A percentile compares a stretch with the other conserved stretches of the same genome.
Evolutionary conservation across 2,797 vertebrate species (phyloP).

Genomic region (Erethizon dorsatum): DNA sequence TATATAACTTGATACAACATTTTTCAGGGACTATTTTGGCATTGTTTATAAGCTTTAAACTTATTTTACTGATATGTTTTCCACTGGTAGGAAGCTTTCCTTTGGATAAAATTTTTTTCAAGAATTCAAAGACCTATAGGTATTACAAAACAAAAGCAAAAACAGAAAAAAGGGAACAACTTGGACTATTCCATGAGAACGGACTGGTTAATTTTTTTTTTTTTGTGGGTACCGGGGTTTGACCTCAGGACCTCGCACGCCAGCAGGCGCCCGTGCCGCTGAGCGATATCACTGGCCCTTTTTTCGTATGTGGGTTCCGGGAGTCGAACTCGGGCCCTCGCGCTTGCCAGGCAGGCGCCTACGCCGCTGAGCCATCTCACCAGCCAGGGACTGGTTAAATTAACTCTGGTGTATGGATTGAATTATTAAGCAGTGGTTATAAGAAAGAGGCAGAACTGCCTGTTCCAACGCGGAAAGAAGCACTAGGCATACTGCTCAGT

Average conservation of each 20-base stretch:
- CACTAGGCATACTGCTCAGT: rapidly evolving
- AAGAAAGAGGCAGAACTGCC: not conserved
- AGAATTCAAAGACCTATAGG: not conserved
- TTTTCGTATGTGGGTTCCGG: no score
- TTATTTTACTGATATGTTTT: not conserved
- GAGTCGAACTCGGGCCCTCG: no score
- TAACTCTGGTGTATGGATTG: not conserved
- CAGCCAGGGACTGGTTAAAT: not conserved
- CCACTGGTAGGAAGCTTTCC: not conserved
- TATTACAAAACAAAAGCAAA: not conserved
- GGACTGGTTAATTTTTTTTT: no score
- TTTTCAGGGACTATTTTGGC: not conserved
- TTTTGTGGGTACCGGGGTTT: no score
- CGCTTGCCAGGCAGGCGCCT: no score
- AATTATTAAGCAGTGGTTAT: not conserved
- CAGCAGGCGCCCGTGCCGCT: no score
- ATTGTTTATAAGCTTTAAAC: not conserved
- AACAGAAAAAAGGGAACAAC: not conserved
- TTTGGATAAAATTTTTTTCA: not conserved
- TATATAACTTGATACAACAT: not conserved
- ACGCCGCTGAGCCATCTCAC: no score
- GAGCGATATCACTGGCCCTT: no score
- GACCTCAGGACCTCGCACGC: no score
- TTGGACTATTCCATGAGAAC: not conserved
- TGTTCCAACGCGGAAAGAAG: not conserved